Evolutionary conservation across 2,888 invertebrate species (phyloP).

Genomic region (Drosophila mayaguana): DNA sequence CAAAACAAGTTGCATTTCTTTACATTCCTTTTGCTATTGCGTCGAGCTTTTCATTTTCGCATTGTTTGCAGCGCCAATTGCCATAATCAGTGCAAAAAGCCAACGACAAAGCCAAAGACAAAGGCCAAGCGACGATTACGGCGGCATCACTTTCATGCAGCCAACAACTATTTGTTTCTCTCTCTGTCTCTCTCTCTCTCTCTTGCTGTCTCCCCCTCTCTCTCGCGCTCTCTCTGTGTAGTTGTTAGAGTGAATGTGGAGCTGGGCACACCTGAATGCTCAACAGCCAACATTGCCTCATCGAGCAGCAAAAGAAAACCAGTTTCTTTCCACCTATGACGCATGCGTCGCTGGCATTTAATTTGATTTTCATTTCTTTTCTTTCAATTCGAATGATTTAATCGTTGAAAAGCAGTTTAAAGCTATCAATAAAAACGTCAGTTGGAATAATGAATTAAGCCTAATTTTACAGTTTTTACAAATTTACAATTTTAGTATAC

Average conservation of each 20-base stretch:
- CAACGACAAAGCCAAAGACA: conserved; percentile 61
- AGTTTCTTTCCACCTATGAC: conserved; percentile 70
- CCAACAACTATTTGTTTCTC: not conserved
- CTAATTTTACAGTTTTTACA: no score
- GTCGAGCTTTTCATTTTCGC: conserved; percentile 64
- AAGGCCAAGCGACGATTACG: conserved; percentile 74
- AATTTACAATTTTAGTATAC: no score
- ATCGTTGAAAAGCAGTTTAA: conserved; percentile 9
- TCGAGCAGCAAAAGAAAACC: conserved; percentile 50
- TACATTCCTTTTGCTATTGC: conserved; percentile 66
- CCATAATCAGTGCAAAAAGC: conserved; percentile 79
- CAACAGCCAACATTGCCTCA: conserved; percentile 77
- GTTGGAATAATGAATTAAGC: not conserved
- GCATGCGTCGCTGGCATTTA: conserved; percentile 52
- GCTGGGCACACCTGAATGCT: conserved; percentile 68
- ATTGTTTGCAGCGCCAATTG: conserved; percentile 77
- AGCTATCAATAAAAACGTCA: conserved; percentile 6
- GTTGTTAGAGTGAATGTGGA: conserved; percentile 24
- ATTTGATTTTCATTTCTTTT: conserved; percentile 32
- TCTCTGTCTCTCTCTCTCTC: not conserved
- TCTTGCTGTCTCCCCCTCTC: not conserved
- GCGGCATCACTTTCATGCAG: conserved; percentile 70
- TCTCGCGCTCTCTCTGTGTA: not conserved
- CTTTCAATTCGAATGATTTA: conserved; percentile 39
- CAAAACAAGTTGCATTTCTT: conserved; percentile 63